Conservation (phyloP, 2,888 invertebrate genomes). For the Euproctis similis region DNA sequence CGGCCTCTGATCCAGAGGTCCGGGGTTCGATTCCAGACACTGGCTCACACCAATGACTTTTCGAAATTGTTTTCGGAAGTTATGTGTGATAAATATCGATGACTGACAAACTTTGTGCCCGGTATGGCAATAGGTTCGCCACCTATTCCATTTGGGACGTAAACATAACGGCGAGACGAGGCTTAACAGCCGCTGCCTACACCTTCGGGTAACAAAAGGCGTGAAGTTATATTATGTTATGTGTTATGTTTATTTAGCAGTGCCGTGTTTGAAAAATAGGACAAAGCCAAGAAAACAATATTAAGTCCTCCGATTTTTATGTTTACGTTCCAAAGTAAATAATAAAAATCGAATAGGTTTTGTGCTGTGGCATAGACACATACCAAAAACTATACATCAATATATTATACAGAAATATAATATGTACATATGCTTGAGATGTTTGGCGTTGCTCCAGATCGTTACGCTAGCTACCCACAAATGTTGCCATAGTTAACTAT, state of each 20-base stretch:
- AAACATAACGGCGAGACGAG: no score
- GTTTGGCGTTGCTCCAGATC: slow-evolving; percentile 50
- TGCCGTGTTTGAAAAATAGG: slow-evolving; percentile 8
- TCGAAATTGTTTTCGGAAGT: no score
- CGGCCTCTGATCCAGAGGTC: no score
- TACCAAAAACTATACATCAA: slow-evolving; percentile 34
- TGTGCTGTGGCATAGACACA: slow-evolving; percentile 32
- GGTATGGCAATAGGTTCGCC: no score
- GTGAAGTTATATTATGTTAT: no score
- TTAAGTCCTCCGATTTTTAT: slow-evolving; percentile 14
- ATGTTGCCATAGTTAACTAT: slow-evolving; percentile 42
- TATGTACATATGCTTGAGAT: slow-evolving; percentile 33
- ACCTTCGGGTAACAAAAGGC: no score
- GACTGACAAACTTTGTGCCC: no score
- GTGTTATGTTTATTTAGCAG: slow-evolving; percentile 21
- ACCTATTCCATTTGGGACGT: no score
- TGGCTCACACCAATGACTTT: no score
- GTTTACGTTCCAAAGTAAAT: slow-evolving; percentile 28
- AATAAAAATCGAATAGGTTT: slow-evolving; percentile 34
- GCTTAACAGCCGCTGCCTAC: no score
- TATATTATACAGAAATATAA: slow-evolving; percentile 19
- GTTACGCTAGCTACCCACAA: slow-evolving; percentile 33
- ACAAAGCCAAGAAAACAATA: slow-evolving; percentile 12
- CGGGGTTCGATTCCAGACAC: no score
- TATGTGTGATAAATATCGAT: no score